These are phyloP conservation scores for Grammomys surdaster DNA, from an alignment of 2,113 vertebrate genomes.

Conservation along the genomic window DNA sequence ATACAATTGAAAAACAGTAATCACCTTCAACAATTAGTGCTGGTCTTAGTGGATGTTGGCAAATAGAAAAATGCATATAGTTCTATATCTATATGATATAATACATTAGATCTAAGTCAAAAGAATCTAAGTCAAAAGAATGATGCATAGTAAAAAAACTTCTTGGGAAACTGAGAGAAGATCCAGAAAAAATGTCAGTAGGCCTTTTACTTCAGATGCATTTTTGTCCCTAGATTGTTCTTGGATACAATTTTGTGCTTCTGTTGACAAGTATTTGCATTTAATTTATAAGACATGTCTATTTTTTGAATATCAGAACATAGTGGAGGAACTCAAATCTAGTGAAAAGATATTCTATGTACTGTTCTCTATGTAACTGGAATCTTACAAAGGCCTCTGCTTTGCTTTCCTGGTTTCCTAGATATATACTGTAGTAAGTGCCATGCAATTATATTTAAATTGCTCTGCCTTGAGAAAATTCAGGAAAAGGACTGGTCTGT, in stretches of 20 bases:
- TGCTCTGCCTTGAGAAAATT: background rate
- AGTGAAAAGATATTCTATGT: background rate
- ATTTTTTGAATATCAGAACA: background rate
- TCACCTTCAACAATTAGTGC: background rate
- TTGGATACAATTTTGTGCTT: background rate
- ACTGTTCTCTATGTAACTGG: background rate
- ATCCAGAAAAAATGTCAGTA: background rate
- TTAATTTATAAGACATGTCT: background rate
- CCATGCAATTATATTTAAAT: background rate
- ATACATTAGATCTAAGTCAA: too few relatives aligned
- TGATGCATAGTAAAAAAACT: background rate
- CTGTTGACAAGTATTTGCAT: background rate
- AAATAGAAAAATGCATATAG: background rate
- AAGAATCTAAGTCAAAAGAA: background rate
- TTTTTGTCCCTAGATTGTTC: background rate
- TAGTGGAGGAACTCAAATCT: background rate
- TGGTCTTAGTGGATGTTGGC: background rate
- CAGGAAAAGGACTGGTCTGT: background rate
- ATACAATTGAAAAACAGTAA: background rate
- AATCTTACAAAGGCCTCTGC: background rate
- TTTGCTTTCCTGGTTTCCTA: background rate
- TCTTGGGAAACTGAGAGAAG: background rate
- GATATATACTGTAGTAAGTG: background rate
- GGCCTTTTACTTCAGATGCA: background rate
- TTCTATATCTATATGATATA: background rate